These are phyloP conservation scores for Antechinus stuartii DNA, from an alignment of 2,113 vertebrate genomes.

Conservation along the genomic window DNA sequence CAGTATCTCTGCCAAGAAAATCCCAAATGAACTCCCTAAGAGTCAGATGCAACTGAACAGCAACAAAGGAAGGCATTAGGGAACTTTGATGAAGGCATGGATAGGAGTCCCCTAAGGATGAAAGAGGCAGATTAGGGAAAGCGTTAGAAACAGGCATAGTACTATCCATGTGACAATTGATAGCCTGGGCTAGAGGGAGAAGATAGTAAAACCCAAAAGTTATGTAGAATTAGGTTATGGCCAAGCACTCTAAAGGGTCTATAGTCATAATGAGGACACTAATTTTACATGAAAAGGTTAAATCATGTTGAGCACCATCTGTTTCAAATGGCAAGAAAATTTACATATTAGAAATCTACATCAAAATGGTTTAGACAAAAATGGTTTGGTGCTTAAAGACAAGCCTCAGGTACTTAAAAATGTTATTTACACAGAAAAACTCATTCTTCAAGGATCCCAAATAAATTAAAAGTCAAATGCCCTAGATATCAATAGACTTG, in stretches of 20 bases:
- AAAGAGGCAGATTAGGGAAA: background rate
- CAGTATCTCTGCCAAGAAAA: background rate
- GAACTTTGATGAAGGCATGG: background rate
- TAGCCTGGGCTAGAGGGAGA: background rate
- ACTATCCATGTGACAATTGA: background rate
- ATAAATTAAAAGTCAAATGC: background rate
- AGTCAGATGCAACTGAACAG: background rate
- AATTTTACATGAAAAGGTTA: constrained; percentile 11
- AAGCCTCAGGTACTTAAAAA: background rate
- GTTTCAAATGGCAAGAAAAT: background rate
- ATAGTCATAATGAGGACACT: background rate
- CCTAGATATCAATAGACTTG: background rate
- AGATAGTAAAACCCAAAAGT: background rate
- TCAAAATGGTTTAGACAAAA: background rate
- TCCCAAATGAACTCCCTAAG: background rate
- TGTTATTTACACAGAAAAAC: background rate
- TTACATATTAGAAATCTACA: background rate
- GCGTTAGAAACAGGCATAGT: background rate
- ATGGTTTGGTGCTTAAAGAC: background rate
- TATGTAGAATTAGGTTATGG: background rate
- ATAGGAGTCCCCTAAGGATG: background rate
- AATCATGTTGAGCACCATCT: background rate
- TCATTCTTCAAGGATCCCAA: background rate
- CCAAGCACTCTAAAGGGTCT: background rate
- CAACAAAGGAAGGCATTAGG: background rate